Evolutionary conservation across 2,888 invertebrate genomes (phyloP), one percentile per base, ranked within the genome.

Genomic region (Mesorhabditis spiculigera): DNA sequence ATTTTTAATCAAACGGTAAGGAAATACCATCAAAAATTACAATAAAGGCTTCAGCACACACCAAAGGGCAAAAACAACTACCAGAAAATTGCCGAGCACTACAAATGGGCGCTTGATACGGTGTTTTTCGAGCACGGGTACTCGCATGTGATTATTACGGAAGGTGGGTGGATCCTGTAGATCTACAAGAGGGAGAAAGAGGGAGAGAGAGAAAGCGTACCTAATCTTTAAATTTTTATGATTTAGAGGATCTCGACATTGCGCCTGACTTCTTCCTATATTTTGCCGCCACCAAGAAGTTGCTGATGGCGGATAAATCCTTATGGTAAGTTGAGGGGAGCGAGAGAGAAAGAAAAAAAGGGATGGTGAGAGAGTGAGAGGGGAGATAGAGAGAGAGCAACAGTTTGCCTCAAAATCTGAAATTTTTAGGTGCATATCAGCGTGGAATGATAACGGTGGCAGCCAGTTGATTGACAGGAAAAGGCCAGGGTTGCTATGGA

Each of bases 201-300:
- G 8, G 58, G 28, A 28, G 28, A 28, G 28, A 28, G 28, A 28
- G 28, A 28, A 28, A 28, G 28, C 28, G 28, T 28, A 28, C 28
- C 28, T 28, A 3, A 28, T 28, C 28, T 28, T 28, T 3, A 28
- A 28, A 28, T 66, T 5, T 28, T 16, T 41, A n/a, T 45, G 86
- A 86, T 76, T 44, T 88, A 93, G 98, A 98, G 90, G 98, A 98
- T 87, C 89, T 99, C 83, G 96, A 97, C 87, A 90, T 98, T 75
- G 91, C 97, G 0, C 93, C 93, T 50, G 98, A 98, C 87, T 95
- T 99, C 89, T 98, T 92, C 87, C 95, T 96, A 85, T 99, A 97
- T 87, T 98, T 98, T 88, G 88, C 92, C 71, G 94, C 94, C 43
- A 93, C 94, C 4, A 92, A 93, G 88, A 91, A 92, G 0, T 87